Conservation (phyloP, 2,888 invertebrate species). For the Hydropsyche betteni region DNA sequence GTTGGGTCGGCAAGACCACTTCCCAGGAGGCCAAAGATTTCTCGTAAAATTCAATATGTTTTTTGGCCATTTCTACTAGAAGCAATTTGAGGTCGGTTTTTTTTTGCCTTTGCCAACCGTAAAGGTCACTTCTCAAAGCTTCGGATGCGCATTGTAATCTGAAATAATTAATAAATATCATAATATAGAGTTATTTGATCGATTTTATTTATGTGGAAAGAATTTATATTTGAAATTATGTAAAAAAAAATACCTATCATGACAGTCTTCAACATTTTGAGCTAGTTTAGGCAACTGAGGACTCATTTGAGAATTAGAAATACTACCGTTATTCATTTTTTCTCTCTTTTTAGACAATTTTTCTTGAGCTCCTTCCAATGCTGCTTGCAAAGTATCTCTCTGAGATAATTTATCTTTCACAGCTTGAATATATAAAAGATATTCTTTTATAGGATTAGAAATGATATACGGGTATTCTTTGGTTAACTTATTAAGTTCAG, state of each 20-base stretch:
- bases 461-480: constrained; percentile 58
- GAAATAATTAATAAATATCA: constrained; percentile 7
- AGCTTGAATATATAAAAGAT: constrained; percentile 72
- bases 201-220: no score
- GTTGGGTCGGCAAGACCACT: constrained; percentile 55
- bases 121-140: constrained; percentile 72
- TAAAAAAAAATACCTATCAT: constrained; percentile 61
- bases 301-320: constrained; percentile 11
- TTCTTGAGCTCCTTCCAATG: constrained; percentile 71
- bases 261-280: constrained; percentile 64
- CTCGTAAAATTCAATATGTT: constrained; percentile 73
- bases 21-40: constrained; percentile 69
- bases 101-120: constrained; percentile 74
- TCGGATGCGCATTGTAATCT: constrained; percentile 73
- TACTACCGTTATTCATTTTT: constrained; percentile 9
- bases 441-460: constrained; percentile 67
- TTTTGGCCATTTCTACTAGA: constrained; percentile 69
- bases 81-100: constrained; percentile 71
- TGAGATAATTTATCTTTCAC: constrained; percentile 72
- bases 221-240: not conserved
- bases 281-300: constrained; percentile 54
- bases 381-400: constrained; percentile 71
- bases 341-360: constrained; percentile 68
- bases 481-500: constrained; percentile 64
- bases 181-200: no score